Evolutionary conservation across 2,888 invertebrate genomes (phyloP), one percentile per base, ranked within the genome.

Genomic region (Xestobium rufovillosum): DNA sequence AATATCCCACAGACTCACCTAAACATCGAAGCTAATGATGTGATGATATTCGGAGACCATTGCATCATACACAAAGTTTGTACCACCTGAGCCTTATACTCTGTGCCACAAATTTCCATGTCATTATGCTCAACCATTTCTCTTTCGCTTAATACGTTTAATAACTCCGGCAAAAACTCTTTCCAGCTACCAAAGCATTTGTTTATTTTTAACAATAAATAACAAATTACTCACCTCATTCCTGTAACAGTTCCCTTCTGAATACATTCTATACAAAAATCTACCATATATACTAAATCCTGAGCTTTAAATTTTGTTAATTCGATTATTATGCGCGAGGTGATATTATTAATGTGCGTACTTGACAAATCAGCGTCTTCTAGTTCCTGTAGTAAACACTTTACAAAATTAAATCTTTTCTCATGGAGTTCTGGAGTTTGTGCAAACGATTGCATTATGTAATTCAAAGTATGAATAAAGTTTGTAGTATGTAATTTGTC

Each of bases 11-110:
- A n/a, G n/a, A n/a, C 60, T 60, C 59, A 83, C 82, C 71, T 72
- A 56, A 82, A 82, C 78, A 81, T 79, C 46, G 75, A 69, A 34
- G 77, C 69, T 2, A 83, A 60, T 14, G 77, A 70, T n/a, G 76
- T 75, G 36, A 79, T 57, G 49, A 76, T 75, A 31, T 65, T 61
- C 14, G 74, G 65, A 4, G 68, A 67, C 79, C 80, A 81, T 6
- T 67, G 59, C 37, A 70, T 68, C 55, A 73, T 72, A 48, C 78
- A 78, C 10, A 83, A 62, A 0, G 73, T 66, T 44, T 70, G 71
- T 1, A 82, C 63, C 29, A 78, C 70, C 48, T 73, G 69, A 9
- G 70, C 67, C 56, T 76, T 79, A 49, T 72, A 82, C 44, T 80
- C 78, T 1, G 48, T 50, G 6, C 75, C 75, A 1, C 71, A 60